Conservation (phyloP, 2,888 invertebrate species). For the Petrolisthes manimaculis region DNA sequence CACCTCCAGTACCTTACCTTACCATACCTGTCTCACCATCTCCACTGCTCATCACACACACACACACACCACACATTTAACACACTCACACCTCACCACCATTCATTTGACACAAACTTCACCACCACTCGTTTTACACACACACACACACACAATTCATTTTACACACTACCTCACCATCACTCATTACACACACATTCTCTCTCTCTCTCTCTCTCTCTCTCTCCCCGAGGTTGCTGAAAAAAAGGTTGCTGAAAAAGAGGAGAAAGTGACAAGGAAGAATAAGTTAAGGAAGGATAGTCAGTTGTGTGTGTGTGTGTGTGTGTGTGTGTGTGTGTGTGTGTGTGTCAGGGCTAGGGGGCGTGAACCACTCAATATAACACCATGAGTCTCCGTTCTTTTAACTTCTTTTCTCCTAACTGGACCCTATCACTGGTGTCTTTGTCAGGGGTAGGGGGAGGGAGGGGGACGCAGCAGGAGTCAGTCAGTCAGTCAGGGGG, state of each 20-base stretch:
- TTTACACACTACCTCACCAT: background rate
- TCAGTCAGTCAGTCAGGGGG: background rate
- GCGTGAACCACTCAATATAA: background rate
- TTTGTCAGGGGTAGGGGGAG: background rate
- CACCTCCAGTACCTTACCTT: background rate
- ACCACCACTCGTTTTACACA: background rate
- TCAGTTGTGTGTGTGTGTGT: background rate
- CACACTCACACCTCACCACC: background rate
- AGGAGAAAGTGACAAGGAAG: background rate
- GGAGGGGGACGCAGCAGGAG: background rate
- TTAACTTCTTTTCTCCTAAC: background rate
- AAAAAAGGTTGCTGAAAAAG: background rate
- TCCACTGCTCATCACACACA: background rate
- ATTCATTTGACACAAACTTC: background rate
- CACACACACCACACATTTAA: background rate
- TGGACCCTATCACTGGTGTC: background rate
- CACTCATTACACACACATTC: background rate
- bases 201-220: conserved; percentile 16
- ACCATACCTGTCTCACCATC: background rate
- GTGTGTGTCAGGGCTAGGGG: background rate
- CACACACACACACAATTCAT: background rate
- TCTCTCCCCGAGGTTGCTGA: background rate
- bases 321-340: conserved; percentile 15
- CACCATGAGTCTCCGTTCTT: background rate
- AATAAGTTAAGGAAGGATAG: background rate